Evolutionary conservation across 2,888 invertebrate genomes (phyloP).

Genomic region (Ferdinandea cuprea): DNA sequence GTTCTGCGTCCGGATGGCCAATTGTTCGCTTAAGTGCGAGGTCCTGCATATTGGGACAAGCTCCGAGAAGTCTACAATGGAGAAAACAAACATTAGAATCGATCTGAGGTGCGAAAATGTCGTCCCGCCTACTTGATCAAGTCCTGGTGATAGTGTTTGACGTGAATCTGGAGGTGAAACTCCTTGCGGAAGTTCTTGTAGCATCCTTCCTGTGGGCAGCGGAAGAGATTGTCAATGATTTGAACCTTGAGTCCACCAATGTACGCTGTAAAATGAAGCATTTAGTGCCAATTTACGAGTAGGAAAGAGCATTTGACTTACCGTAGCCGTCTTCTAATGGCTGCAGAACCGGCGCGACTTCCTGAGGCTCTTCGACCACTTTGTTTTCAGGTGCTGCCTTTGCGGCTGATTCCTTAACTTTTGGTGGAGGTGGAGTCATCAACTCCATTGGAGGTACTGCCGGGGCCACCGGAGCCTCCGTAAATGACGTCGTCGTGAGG

Average conservation of each 20-base stretch:
- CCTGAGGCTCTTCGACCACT: neutral
- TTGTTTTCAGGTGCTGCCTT: conserved; percentile 51
- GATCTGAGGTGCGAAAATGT: neutral
- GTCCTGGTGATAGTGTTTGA: conserved; percentile 96
- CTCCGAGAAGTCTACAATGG: conserved; percentile 85
- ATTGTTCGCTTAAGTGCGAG: conserved; percentile 91
- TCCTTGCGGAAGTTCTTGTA: conserved; percentile 95
- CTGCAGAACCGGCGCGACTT: conserved; percentile 21
- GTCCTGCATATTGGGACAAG: conserved; percentile 93
- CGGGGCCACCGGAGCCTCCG: conserved; percentile 80
- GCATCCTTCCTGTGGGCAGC: conserved; percentile 92
- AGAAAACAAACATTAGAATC: conserved; percentile 1
- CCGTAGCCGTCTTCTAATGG: conserved; percentile 80
- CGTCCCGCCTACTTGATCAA: conserved; percentile 85
- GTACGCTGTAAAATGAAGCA: conserved; percentile 81
- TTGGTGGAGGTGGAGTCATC: conserved; percentile 78
- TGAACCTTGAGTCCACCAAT: conserved; percentile 86
- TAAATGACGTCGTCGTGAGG: conserved; percentile 75
- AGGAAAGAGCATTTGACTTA: conserved; percentile 58
- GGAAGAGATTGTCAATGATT: conserved; percentile 87
- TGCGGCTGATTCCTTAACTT: conserved; percentile 24
- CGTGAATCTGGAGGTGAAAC: conserved; percentile 95
- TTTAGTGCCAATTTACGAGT: neutral
- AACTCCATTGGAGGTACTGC: conserved; percentile 80
- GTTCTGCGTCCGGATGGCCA: conserved; percentile 84